Conservation (phyloP, 2,113 vertebrate species). For the Leptosomus discolor region DNA sequence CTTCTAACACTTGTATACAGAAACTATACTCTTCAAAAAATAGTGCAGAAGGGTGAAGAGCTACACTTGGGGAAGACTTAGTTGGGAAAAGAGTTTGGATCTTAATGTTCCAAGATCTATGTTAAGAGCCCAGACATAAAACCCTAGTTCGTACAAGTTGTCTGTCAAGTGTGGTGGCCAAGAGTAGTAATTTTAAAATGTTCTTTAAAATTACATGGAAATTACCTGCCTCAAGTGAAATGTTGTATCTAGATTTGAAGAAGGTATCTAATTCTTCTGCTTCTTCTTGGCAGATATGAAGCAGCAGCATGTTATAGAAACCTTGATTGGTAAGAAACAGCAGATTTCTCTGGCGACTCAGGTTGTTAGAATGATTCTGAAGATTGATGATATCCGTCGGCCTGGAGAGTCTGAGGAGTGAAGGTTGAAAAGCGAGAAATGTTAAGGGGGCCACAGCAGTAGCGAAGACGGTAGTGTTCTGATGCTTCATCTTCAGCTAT, state of each 20-base stretch:
- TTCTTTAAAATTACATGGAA: not conserved
- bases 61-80: not conserved
- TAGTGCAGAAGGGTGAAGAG: not conserved
- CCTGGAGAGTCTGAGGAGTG: conserved; percentile 92
- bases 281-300: conserved; percentile 88
- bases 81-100: not conserved
- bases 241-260: not conserved
- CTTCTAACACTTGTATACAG: not conserved
- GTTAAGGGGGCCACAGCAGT: not conserved
- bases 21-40: not conserved
- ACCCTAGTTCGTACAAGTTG: not conserved
- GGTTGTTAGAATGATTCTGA: conserved; percentile 97
- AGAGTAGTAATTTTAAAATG: not conserved
- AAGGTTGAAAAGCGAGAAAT: not conserved
- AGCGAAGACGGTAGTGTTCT: conserved; percentile 19
- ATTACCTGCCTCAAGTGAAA: not conserved
- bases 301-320: conserved; percentile 96
- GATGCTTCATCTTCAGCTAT: conserved; percentile 32
- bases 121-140: not conserved
- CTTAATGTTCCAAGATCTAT: not conserved
- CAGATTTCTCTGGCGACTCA: conserved; percentile 94
- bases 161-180: not conserved
- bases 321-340: conserved; percentile 95
- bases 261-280: not conserved
- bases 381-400: conserved; percentile 95